These are phyloP conservation scores for Hylia prasina DNA, from an alignment of 2,113 vertebrate species.

Conservation along the genomic window DNA sequence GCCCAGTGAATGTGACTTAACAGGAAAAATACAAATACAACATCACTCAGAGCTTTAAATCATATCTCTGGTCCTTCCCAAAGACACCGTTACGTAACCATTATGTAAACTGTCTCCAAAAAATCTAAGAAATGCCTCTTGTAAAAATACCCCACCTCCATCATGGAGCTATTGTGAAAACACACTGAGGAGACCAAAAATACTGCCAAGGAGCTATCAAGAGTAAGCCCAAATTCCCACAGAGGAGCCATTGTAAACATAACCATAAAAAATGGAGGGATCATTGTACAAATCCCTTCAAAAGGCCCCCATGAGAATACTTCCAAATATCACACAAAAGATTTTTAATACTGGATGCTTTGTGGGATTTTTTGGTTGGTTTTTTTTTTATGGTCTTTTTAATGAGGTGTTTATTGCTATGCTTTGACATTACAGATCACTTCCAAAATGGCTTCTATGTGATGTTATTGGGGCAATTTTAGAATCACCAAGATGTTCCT, in stretches of 20 bases:
- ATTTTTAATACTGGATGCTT: neutral
- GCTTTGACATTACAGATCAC: neutral
- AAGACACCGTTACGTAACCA: neutral
- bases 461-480: neutral
- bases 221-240: neutral
- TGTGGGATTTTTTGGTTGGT: neutral
- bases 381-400: neutral
- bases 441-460: slow-evolving; percentile 13
- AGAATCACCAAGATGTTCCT: neutral
- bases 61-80: neutral
- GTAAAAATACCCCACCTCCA: slow-evolving; percentile 16
- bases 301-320: neutral
- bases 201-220: slow-evolving; percentile 22
- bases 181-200: neutral
- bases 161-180: slow-evolving; percentile 35
- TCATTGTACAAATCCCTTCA: slow-evolving; percentile 32
- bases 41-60: neutral
- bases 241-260: slow-evolving; percentile 31
- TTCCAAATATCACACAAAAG: slow-evolving; percentile 37
- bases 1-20: neutral
- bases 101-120: slow-evolving; percentile 28
- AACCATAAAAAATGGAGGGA: slow-evolving; percentile 3
- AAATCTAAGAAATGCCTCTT: slow-evolving; percentile 4
- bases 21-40: neutral
- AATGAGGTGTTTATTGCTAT: slow-evolving; percentile 20